Base-by-base conservation (phyloP, 2,888 invertebrate genomes). In the Phalangium opilio region DNA sequence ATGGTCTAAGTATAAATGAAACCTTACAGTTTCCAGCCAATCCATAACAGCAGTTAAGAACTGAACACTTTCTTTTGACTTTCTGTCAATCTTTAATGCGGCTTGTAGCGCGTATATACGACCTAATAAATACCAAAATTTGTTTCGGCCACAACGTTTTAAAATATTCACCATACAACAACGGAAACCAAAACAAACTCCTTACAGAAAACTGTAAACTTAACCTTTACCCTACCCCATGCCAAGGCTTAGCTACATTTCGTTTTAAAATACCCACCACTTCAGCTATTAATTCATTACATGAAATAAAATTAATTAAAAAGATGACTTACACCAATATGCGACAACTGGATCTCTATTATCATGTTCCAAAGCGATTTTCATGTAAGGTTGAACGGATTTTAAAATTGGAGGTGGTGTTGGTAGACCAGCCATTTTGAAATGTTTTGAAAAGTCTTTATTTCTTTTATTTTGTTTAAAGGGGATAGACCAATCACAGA, bases 281-380 rank as follows among this genome's bases (percentile, higher is more conserved):
- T 36, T 14, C n/a, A 17, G 1, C 38, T 36, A 10, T 36, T 15
- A n/a, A 17, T 36, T 36, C 8, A 36, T 15, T 36, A n/a, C 2
- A 8, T 10, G 5, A 2, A 36, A 39, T 14, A 34, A 49, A 41
- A 40, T 36, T 21, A 34, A 27, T 48, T 42, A 11, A n/a, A 45
- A 32, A 33, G 19, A 5, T 41, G 19, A 53, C 72, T 65, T 68
- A 78, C 86, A 79, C 86, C 95, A 96, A 67, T 95, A 96, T 42
- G 86, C 79, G 39, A 96, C 78, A 33, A 89, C 79, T 34, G 83
- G 75, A 70, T 96, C 93, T 58, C 93, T 74, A 33, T 74, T 70
- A 61, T 93, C 91, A 71, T 95, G 90, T 67, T 93, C 91, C 41
- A 75, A 73, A 0, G 93, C 93, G 49, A 86, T 78, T 71, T 90